Percentiles rank a stretch among this genome's conserved stretches.
Conservation (phyloP, 2,113 vertebrate genomes). For the Galeopterus variegatus region DNA sequence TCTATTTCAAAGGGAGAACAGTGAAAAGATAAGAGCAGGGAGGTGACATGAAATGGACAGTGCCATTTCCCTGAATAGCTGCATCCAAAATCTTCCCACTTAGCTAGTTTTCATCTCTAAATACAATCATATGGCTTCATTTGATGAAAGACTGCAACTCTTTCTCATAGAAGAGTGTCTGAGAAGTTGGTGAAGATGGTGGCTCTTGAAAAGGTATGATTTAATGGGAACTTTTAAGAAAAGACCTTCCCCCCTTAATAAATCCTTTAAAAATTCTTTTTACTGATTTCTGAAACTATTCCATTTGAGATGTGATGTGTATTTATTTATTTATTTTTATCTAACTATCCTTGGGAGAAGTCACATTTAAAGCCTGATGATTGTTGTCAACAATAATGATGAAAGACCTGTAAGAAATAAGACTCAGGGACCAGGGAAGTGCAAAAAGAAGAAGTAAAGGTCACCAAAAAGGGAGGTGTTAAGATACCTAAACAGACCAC, state of each 20-base stretch:
- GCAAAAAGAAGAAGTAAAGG: neutral
- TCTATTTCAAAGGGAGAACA: conserved; percentile 42
- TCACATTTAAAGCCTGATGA: neutral
- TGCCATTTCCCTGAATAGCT: neutral
- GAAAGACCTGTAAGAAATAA: neutral
- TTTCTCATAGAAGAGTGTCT: conserved; percentile 40
- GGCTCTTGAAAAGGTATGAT: neutral
- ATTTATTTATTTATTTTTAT: conserved; percentile 25
- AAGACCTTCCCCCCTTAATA: neutral
- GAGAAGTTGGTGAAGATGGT: neutral
- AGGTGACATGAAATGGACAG: neutral
- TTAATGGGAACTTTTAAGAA: neutral
- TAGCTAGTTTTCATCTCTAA: conserved; percentile 25
- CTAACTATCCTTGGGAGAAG: neutral
- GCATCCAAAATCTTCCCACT: neutral
- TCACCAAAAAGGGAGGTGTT: neutral
- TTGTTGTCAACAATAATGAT: neutral
- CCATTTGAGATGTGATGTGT: neutral
- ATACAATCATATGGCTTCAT: conserved; percentile 51
- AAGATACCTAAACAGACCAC: neutral
- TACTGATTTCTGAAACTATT: conserved; percentile 50
- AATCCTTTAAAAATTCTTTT: conserved; percentile 47
- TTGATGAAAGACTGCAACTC: neutral
- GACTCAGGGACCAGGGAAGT: neutral
- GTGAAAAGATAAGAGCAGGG: neutral